Evolutionary conservation across 2,888 invertebrate genomes (phyloP).

Genomic region (Diloba caeruleocephala): DNA sequence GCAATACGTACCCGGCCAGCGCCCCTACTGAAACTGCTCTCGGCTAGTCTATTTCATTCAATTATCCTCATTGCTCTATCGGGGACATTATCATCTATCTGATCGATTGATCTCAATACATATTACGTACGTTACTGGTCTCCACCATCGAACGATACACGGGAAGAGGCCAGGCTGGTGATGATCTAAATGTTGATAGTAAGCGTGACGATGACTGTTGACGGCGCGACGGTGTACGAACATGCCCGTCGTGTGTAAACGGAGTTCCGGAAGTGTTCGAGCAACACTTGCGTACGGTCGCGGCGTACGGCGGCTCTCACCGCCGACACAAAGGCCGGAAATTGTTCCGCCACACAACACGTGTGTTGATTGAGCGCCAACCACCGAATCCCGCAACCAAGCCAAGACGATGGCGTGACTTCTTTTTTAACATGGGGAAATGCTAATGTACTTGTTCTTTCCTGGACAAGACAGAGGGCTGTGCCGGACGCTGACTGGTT

Average conservation of each 20-base stretch:
- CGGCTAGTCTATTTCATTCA: not conserved
- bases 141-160: not conserved
- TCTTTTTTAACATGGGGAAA: too few species aligned
- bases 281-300: constrained; percentile 2
- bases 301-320: not conserved
- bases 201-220: constrained; percentile 3
- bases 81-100: not conserved
- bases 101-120: not conserved
- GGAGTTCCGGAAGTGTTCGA: constrained; percentile 16
- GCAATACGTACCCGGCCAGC: not conserved
- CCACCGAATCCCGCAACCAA: not conserved
- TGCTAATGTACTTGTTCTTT: too few species aligned
- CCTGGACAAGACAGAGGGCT: too few species aligned
- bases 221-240: not conserved
- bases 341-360: not conserved
- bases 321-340: constrained; percentile 12
- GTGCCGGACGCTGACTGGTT: too few species aligned
- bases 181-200: constrained; percentile 25
- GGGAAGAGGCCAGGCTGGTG: not conserved
- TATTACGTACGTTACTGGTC: not conserved
- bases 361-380: not conserved
- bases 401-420: too few species aligned
- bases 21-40: not conserved
- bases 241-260: not conserved
- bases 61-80: not conserved